phyloP scores from a whole-genome alignment of 2,888 invertebrate genomes.

The Mythimna vitellina region DNA sequence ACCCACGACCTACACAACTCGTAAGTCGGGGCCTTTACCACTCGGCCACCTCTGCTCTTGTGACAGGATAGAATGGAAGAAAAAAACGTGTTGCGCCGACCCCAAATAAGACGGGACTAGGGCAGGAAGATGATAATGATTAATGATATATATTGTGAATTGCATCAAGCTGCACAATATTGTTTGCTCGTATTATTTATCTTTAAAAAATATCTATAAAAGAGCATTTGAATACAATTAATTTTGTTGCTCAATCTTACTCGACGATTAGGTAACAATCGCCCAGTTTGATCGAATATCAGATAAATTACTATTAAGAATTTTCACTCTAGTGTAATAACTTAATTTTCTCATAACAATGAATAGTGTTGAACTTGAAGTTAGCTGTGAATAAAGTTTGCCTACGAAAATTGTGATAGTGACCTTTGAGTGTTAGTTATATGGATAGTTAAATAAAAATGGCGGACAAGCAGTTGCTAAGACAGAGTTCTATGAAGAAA shows the following conservation, averaged over 20 bases:
- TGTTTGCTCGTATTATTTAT: no score
- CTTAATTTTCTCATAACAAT: background rate
- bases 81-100: no score
- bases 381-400: background rate
- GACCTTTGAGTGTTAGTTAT: background rate
- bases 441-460: slow-evolving; percentile 61
- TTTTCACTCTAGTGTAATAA: slow-evolving; percentile 3
- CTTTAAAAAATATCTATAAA: background rate
- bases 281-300: background rate
- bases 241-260: background rate
- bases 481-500: slow-evolving; percentile 79
- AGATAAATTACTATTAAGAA: background rate
- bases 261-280: background rate
- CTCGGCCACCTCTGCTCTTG: no score
- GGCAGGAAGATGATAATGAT: no score
- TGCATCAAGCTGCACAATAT: background rate
- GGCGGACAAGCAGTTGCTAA: slow-evolving; percentile 79
- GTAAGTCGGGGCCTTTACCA: no score
- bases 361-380: background rate
- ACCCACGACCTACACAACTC: no score
- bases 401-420: background rate
- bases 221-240: slow-evolving; percentile 9
- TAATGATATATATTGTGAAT: background rate
- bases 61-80: no score
- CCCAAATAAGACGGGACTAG: no score